Base-by-base conservation (phyloP, 2,113 vertebrate species). In the Heptranchias perlo region DNA sequence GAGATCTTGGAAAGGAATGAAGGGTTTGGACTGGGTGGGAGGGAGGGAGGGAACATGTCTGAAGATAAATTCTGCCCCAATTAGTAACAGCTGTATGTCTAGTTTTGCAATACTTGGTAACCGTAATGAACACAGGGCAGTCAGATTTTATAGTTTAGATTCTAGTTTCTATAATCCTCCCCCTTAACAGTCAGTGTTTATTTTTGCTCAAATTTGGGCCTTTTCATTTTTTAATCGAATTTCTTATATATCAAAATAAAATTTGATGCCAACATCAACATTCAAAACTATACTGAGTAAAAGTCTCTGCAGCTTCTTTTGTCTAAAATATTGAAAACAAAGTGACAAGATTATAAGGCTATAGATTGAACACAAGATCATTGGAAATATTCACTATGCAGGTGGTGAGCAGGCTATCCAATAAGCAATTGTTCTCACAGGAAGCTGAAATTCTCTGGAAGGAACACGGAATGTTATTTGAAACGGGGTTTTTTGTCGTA, bases 1-100 rank as follows among this genome's bases (percentile, higher is more conserved):
- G 25, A 64, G 64, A 31, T 49, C n/a, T 31, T 94, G 64, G 93
- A 69, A 94, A 67, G 93, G 64, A 91, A 92, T 61, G n/a, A 92
- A 92, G 54, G 13, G 58, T n/a, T 61, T 92, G 4, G 13, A 69
- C 25, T 69, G 44, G 62, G 44, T 28, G 64, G 44, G 44, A 95
- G 23, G 39, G 10, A 49, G 62, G 18, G 39, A 95, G 13, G 5
- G n/a, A n/a, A n/a, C n/a, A 8, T 25, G 44, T 94, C 39, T 49
- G 64, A 47, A 69, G 62, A 95, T 95, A 69, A 67, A 67, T 14
- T 95, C 62, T 14, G 64, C 39, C 93, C 64, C 44, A 95, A 95
- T 95, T 95, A 39, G 64, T 65, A 69, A 69, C 93, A 95, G 25
- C 39, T 67, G 93, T 67, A 35, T 21, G 54, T 92, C 54, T 61